Percentiles rank a stretch among this genome's conserved stretches.
Evolutionary conservation across 1,140 invertebrate genomes (phyloP).

Genomic region (Mactra quadrangularis): DNA sequence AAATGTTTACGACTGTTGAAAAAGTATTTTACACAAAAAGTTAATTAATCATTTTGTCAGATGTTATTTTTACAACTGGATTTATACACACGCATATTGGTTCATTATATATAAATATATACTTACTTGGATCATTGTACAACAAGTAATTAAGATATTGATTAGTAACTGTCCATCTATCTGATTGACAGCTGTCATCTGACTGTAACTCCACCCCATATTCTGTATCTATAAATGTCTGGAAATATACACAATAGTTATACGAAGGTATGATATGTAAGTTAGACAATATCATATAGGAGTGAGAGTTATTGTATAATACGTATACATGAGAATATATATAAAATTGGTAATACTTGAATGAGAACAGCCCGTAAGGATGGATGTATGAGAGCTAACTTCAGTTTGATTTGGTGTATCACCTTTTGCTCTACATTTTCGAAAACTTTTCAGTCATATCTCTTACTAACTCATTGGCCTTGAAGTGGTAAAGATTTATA

Average conservation of each 20-base stretch:
- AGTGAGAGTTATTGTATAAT: no score
- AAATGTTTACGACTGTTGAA: background rate
- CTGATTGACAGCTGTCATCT: constrained; percentile 52
- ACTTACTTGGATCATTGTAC: constrained; percentile 51
- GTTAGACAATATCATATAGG: no score
- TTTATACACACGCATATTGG: background rate
- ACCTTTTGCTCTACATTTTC: no score
- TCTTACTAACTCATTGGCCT: no score
- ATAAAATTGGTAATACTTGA: no score
- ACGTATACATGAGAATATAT: no score
- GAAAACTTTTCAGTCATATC: no score
- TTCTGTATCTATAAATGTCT: constrained; percentile 60
- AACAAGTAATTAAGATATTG: constrained; percentile 57
- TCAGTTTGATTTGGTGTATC: no score
- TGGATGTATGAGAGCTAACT: no score
- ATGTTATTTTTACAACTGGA: background rate
- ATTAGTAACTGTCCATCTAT: constrained; percentile 59
- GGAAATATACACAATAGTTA: constrained; percentile 11
- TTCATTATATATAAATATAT: background rate
- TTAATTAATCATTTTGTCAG: background rate
- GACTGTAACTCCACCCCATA: constrained; percentile 56
- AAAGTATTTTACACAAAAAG: background rate
- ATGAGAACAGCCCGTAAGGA: no score
- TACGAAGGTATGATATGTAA: no score
- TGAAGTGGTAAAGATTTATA: no score